These are phyloP conservation scores for Tetanocera ferruginea DNA, from an alignment of 2,888 invertebrate species.

Conservation along the genomic window DNA sequence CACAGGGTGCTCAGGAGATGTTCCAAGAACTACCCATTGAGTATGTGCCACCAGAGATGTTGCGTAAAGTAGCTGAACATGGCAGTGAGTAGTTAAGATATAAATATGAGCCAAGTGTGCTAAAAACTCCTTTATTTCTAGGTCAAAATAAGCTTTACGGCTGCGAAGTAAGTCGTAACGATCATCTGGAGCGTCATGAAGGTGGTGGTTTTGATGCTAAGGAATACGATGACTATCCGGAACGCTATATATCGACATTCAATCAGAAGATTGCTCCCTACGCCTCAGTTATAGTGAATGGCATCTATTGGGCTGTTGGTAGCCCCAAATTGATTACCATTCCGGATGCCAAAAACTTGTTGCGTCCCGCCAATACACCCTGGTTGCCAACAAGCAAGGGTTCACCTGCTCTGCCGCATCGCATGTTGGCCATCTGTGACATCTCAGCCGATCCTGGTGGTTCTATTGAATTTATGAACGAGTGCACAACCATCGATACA, in stretches of 20 bases:
- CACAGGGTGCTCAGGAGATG: slow-evolving; percentile 91
- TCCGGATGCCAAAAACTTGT: slow-evolving; percentile 95
- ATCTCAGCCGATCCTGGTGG: slow-evolving; percentile 99
- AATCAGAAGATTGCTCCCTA: slow-evolving; percentile 98
- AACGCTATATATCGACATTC: slow-evolving; percentile 94
- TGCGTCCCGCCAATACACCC: slow-evolving; percentile 90
- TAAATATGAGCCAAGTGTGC: not conserved
- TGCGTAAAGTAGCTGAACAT: slow-evolving; percentile 95
- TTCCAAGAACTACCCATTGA: slow-evolving; percentile 98
- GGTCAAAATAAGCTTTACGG: slow-evolving; percentile 96
- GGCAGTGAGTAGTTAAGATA: slow-evolving; percentile 79
- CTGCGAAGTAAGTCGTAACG: slow-evolving; percentile 93
- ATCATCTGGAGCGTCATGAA: slow-evolving; percentile 93
- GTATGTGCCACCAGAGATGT: slow-evolving; percentile 94
- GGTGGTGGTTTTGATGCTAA: slow-evolving; percentile 91
- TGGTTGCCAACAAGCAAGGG: slow-evolving; percentile 93
- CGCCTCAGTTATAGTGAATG: slow-evolving; percentile 96
- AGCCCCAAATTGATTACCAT: slow-evolving; percentile 96
- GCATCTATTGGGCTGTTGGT: slow-evolving; percentile 99
- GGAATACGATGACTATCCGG: slow-evolving; percentile 93
- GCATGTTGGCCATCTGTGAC: slow-evolving; percentile 96
- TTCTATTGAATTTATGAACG: slow-evolving; percentile 99
- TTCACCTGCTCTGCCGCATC: slow-evolving; percentile 88
- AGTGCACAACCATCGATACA: slow-evolving; percentile 99
- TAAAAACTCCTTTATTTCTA: slow-evolving; percentile 60